Evolutionary conservation across 2,113 vertebrate genomes (phyloP).

Genomic region (Bufo gargarizans): DNA sequence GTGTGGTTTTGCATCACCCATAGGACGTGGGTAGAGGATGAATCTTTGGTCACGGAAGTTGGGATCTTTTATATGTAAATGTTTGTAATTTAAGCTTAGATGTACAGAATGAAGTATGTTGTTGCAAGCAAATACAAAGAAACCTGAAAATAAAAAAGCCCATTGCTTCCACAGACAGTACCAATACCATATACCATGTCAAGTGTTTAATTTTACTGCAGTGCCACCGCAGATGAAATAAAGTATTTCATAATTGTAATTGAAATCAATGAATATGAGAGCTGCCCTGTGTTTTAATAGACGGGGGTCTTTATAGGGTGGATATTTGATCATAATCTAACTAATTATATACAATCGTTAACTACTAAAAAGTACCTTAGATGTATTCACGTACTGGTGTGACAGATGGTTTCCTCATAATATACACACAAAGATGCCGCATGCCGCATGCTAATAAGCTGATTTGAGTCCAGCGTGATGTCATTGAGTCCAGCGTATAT

Average conservation of each 20-base stretch:
- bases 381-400: no score
- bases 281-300: background rate
- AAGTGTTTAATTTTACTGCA: background rate
- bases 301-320: background rate
- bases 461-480: no score
- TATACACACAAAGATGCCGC: no score
- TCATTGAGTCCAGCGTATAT: no score
- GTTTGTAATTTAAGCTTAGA: background rate
- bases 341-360: no score
- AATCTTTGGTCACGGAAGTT: constrained; percentile 29
- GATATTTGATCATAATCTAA: no score
- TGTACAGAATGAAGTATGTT: background rate
- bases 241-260: background rate
- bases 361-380: no score
- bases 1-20: constrained; percentile 46
- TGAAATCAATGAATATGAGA: background rate
- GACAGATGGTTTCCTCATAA: no score
- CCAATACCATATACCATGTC: no score
- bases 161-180: background rate
- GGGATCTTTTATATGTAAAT: constrained; percentile 2
- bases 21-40: constrained; percentile 23
- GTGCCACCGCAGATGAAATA: background rate
- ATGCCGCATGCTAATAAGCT: no score
- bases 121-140: background rate
- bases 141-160: background rate